Evolutionary conservation across 2,888 invertebrate species (phyloP), one percentile per base, ranked within the genome.

Genomic region (Formica aserva): DNA sequence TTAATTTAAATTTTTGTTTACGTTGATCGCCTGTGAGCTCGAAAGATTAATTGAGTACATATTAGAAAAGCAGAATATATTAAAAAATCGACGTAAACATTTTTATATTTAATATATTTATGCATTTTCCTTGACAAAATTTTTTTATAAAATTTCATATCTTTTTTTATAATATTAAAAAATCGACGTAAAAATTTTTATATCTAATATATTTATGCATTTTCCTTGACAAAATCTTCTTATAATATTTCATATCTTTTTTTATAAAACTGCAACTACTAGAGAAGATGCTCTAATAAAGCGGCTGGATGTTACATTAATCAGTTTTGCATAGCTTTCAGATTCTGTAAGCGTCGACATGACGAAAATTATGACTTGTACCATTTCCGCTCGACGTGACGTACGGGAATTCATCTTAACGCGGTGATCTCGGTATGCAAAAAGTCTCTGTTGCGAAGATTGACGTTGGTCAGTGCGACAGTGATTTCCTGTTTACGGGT

Each of bases 401-500:
- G 67, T 15, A 29, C n/a, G 32, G 57, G 26, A 22, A 57, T 71
- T 22, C 18, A 45, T 32, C 13, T 45, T 45, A 26, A 57, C 38
- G 71, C 29, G 15, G 22, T n/a, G 71, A 55, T 77, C 55, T 13
- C 77, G 55, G 38, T 11, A 9, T 32, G 26, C 32, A 71, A 62
- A 45, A 60, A 71, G 29, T 41, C 5, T 26, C 57, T 18, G 78
- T 69, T 60, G 32, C 32, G 78, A 71, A 32, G 72, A 71, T 78
- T 71, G 57, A 69, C 69, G 57, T 29, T 6, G 72, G 60, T 67
- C 77, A 52, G 63, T 26, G 60, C 65, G 66, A 48, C 71, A 52
- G 26, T 41, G 86, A 81, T 86, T 87, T 82, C 83, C 72, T 82
- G 83, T 76, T 83, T 60, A 78, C 60, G 85, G 86, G 69, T 88